Conservation (phyloP, 2,888 invertebrate species). For the Epinotia nisella region DNA sequence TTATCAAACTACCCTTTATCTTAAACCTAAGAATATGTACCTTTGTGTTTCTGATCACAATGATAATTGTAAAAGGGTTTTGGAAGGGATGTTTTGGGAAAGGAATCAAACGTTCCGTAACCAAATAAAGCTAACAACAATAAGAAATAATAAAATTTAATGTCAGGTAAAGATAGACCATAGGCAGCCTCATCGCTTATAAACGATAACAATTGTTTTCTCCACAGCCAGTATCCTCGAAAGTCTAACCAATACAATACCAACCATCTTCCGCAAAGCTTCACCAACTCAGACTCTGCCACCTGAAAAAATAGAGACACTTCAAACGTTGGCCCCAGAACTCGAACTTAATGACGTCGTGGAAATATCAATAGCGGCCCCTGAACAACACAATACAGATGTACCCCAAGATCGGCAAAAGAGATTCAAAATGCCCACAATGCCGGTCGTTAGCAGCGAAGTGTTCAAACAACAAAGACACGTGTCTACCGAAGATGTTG, state of each 20-base stretch:
- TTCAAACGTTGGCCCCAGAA: conserved; percentile 70
- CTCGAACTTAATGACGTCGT: conserved; percentile 64
- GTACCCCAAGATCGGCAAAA: conserved; percentile 49
- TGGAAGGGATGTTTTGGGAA: too few relatives aligned
- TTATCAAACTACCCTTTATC: too few relatives aligned
- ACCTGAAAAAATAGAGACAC: conserved; percentile 65
- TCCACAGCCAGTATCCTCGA: conserved; percentile 52
- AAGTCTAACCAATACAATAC: conserved; percentile 72
- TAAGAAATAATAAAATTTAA: neutral
- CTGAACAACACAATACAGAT: conserved; percentile 42
- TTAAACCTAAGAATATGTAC: too few relatives aligned
- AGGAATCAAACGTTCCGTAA: too few relatives aligned
- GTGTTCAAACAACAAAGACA: conserved; percentile 61
- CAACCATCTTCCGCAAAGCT: conserved; percentile 64
- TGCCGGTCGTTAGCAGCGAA: conserved; percentile 73
- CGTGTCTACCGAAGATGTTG: conserved; percentile 60
- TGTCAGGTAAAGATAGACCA: neutral
- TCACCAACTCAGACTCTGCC: conserved; percentile 62
- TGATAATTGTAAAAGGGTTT: too few relatives aligned
- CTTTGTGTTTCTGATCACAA: too few relatives aligned
- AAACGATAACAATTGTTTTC: neutral
- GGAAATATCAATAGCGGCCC: conserved; percentile 49
- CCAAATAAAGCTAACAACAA: neutral
- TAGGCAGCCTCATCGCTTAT: neutral
- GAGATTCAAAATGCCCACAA: conserved; percentile 71